Conservation (phyloP, 2,797 vertebrate species). For the Nannoperca obscura region DNA sequence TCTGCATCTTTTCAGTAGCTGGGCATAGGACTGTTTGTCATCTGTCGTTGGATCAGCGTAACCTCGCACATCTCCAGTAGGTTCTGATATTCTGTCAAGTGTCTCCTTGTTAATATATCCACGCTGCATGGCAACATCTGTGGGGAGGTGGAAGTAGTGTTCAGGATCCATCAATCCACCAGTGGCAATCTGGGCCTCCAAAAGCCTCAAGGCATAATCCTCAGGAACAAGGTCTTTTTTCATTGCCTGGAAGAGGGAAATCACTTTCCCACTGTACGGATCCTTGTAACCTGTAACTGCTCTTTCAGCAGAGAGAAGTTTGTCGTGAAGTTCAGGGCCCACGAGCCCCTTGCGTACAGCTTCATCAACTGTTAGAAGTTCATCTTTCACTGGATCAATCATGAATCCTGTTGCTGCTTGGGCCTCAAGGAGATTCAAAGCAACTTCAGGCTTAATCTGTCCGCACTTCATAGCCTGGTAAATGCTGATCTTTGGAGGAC, state of each 20-base stretch:
- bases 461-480: slow-evolving; percentile 95
- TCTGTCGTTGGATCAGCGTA: slow-evolving; percentile 92
- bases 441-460: slow-evolving; percentile 88
- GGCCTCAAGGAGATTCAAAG: slow-evolving; percentile 92
- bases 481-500: slow-evolving; percentile 88
- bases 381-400: slow-evolving; percentile 91
- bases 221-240: slow-evolving; percentile 93
- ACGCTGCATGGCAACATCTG: slow-evolving; percentile 91
- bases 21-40: slow-evolving; percentile 91
- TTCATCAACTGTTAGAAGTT: slow-evolving; percentile 94
- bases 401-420: slow-evolving; percentile 98
- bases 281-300: slow-evolving; percentile 96
- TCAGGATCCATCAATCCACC: slow-evolving; percentile 94
- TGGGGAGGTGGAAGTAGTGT: slow-evolving; percentile 93
- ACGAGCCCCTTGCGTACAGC: slow-evolving; percentile 94
- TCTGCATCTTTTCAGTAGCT: slow-evolving; percentile 91
- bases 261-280: slow-evolving; percentile 94
- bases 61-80: slow-evolving; percentile 84
- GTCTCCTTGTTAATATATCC: slow-evolving; percentile 95
- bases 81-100: slow-evolving; percentile 88
- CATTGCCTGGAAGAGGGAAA: slow-evolving; percentile 98
- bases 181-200: slow-evolving; percentile 94
- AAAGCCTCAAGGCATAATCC: slow-evolving; percentile 92
- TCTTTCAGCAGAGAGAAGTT: slow-evolving; percentile 94
- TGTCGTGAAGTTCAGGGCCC: slow-evolving; percentile 95